These are phyloP conservation scores for Aptenodytes patagonicus DNA, from an alignment of 2,113 vertebrate genomes.

Conservation along the genomic window DNA sequence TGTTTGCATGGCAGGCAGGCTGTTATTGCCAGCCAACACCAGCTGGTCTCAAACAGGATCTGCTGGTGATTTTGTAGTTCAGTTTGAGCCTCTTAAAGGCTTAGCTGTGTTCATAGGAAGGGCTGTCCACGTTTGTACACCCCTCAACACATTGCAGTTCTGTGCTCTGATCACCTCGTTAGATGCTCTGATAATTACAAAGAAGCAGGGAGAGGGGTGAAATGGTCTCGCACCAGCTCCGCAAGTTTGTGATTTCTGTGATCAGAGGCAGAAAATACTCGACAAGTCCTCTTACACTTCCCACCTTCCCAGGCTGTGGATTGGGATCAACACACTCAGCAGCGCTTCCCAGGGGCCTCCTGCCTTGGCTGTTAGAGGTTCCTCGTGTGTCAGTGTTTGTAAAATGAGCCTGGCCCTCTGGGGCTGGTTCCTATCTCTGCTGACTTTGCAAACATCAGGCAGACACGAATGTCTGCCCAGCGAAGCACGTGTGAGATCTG, in stretches of 20 bases:
- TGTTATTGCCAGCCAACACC: neutral
- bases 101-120: neutral
- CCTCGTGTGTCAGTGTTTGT: neutral
- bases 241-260: neutral
- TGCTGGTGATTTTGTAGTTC: neutral
- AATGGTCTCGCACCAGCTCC: neutral
- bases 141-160: neutral
- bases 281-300: neutral
- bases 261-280: neutral
- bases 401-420: neutral
- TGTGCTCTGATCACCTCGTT: neutral
- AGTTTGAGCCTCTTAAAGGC: neutral
- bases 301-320: neutral
- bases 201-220: neutral
- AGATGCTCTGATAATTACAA: neutral
- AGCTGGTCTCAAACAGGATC: neutral
- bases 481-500: fast-evolving
- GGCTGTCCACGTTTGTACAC: neutral
- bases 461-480: neutral
- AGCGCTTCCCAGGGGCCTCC: neutral
- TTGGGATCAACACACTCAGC: neutral
- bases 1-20: neutral
- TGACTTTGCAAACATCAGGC: neutral
- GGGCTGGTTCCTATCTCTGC: neutral
- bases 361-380: neutral